These are phyloP conservation scores for Periplaneta americana DNA, from an alignment of 1,140 invertebrate genomes.

Conservation along the genomic window DNA sequence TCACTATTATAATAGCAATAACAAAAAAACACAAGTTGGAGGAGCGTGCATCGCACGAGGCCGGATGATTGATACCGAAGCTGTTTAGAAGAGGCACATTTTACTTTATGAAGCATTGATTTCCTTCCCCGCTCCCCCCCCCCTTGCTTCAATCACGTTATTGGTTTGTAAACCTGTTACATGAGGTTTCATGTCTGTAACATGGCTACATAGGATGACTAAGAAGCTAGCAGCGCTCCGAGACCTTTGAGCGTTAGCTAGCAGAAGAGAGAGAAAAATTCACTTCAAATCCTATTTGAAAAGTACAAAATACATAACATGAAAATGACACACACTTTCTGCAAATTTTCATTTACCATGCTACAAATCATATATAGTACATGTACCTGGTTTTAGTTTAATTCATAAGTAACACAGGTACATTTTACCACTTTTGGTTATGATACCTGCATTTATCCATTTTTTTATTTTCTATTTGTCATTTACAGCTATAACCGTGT, in stretches of 20 bases:
- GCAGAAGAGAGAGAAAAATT: background rate
- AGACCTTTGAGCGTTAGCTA: no score
- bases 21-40: background rate
- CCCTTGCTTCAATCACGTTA: background rate
- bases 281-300: background rate
- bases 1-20: background rate
- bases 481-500: no score
- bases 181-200: background rate
- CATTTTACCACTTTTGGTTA: no score
- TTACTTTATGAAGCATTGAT: background rate
- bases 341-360: no score
- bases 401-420: no score
- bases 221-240: no score
- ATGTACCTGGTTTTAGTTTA: no score
- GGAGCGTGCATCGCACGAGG: background rate
- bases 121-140: background rate
- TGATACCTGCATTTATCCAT: no score
- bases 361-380: no score
- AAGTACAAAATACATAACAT: no score
- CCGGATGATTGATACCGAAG: background rate
- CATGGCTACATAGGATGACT: background rate
- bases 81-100: background rate
- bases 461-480: no score
- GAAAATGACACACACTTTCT: no score
- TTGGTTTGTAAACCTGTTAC: background rate